These are phyloP conservation scores for Zelostemma sp. DNA, from an alignment of 1,140 invertebrate species.

Conservation along the genomic window DNA sequence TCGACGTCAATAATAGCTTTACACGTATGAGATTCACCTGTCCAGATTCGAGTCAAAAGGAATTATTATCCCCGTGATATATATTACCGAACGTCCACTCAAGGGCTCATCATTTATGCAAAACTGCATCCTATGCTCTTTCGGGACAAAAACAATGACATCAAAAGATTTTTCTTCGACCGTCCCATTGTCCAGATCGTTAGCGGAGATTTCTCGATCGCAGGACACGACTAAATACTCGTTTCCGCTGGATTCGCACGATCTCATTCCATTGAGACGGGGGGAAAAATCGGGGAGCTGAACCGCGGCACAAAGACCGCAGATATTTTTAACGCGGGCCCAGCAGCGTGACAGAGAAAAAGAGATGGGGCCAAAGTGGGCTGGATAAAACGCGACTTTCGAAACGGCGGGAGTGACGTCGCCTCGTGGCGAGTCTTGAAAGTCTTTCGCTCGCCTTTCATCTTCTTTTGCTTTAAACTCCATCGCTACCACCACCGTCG, in stretches of 20 bases:
- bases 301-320: slow-evolving; percentile 32
- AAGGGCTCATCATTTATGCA: no score
- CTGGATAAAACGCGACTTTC: slow-evolving; percentile 52
- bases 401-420: slow-evolving; percentile 42
- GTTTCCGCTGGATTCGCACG: slow-evolving; percentile 37
- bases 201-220: slow-evolving; percentile 15
- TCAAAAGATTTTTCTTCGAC: neutral
- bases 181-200: neutral
- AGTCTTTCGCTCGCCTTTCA: slow-evolving; percentile 33
- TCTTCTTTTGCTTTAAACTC: slow-evolving; percentile 17
- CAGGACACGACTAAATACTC: slow-evolving; percentile 27
- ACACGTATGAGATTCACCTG: slow-evolving; percentile 5
- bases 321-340: slow-evolving; percentile 53
- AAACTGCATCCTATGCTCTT: no score
- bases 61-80: no score
- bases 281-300: slow-evolving; percentile 16
- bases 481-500: slow-evolving; percentile 6
- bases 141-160: no score
- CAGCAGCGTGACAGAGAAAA: slow-evolving; percentile 17
- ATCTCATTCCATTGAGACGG: slow-evolving; percentile 16
- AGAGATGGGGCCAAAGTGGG: slow-evolving; percentile 12
- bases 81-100: no score
- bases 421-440: slow-evolving; percentile 27
- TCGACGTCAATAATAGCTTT: slow-evolving; percentile 16
- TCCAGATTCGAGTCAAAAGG: neutral